phyloP scores from a whole-genome alignment of 2,113 vertebrate genomes.

The Ammospiza nelsoni region DNA sequence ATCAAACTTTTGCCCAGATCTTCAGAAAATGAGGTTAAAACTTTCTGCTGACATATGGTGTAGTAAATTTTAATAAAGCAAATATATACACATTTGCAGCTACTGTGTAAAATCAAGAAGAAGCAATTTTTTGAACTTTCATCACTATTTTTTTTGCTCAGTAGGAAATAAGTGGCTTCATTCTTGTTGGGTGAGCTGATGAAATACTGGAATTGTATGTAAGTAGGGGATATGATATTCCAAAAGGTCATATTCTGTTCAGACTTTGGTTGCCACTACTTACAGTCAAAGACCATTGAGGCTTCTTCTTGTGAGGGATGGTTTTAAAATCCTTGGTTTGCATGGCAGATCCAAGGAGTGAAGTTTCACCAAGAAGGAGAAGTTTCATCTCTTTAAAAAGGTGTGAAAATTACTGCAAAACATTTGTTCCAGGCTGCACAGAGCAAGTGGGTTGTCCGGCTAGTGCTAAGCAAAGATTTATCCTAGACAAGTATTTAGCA shows the following conservation, averaged over 20 bases:
- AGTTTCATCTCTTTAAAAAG: not conserved
- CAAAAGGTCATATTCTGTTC: not conserved
- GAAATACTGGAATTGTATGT: not conserved
- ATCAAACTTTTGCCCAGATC: constrained; percentile 1
- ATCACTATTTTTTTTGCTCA: not conserved
- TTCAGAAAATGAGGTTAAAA: constrained; percentile 14
- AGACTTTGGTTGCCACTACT: not conserved
- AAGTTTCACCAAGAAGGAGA: not conserved
- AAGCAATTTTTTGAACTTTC: not conserved
- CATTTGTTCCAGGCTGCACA: not conserved
- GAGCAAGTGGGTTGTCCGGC: not conserved
- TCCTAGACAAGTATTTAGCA: not conserved
- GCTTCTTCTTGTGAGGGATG: not conserved
- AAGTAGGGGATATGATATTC: not conserved
- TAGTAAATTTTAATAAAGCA: not conserved
- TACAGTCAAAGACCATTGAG: not conserved
- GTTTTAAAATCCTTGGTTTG: not conserved
- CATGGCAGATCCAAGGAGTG: not conserved
- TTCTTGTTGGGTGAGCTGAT: not conserved
- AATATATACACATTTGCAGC: not conserved
- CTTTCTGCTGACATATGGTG: not conserved
- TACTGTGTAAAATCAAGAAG: not conserved
- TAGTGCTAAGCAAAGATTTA: not conserved
- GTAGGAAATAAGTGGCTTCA: not conserved
- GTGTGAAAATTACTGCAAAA: not conserved